Base-by-base conservation (phyloP, 2,797 vertebrate genomes). In the Sebastes paucispinis region DNA sequence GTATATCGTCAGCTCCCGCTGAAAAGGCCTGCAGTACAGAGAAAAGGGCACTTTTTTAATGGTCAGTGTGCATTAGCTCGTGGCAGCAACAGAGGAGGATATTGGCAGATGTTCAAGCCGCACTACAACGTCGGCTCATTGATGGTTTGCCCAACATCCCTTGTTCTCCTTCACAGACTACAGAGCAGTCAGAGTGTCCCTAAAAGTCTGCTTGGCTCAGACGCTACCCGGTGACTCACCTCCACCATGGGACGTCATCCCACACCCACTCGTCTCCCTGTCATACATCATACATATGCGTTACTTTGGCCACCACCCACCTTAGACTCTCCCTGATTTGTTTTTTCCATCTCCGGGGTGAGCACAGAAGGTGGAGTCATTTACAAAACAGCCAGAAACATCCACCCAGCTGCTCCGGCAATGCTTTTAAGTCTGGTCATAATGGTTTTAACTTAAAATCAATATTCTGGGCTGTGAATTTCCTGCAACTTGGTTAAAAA, bases 401-500 rank as follows among this genome's bases (percentile, higher is more conserved):
- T 74, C 80, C 80, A 60, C 60, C 72, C 76, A 71, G 67, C 66
- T 87, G 81, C 81, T 83, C 69, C 52, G 66, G 60, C 31, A 29
- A 64, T 72, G 65, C 73, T 84, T 84, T 86, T 73, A 82, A 87
- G 83, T 79, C 64, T 34, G 73, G 47, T 80, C 77, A 63, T 81
- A 80, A 79, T 78, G 67, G 85, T 91, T 91, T 50, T 83, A 89
- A 88, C 84, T 82, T 69, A 50, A 88, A 90, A 94, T 94, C 90
- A 88, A 93, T 95, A 94, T 88, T 81, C 77, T 69, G 25, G 65
- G 69, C 77, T 67, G 75, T 81, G 81, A 87, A 91, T 93, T 89
- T 90, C 79, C 77, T 69, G 77, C 63, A 71, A 92, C 85, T 91
- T 86, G 75, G 81, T 87, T 70, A 87, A 88, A 39, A 65, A 65